These are phyloP conservation scores for Marronus borbonicus DNA, from an alignment of 2,888 invertebrate genomes.

Conservation along the genomic window DNA sequence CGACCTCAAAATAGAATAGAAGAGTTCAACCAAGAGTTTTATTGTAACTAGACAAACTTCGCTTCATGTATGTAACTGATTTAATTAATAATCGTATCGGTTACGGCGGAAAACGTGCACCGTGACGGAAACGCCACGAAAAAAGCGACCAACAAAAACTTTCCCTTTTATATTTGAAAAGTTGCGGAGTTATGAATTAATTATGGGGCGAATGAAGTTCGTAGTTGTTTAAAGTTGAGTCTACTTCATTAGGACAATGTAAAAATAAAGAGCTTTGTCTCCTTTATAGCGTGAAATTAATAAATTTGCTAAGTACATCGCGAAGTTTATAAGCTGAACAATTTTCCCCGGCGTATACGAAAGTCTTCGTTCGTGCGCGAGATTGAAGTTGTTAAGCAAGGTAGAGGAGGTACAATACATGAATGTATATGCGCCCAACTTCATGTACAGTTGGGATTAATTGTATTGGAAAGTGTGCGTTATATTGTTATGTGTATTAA, in stretches of 20 bases:
- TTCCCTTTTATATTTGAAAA: constrained; percentile 47
- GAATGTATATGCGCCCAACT: background rate
- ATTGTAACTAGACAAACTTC: background rate
- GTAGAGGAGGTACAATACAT: background rate
- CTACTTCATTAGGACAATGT: constrained; percentile 53
- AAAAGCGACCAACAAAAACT: constrained; percentile 35
- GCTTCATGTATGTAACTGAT: constrained; percentile 14
- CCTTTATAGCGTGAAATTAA: constrained; percentile 60
- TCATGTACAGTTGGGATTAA: background rate
- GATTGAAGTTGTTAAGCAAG: constrained; percentile 19
- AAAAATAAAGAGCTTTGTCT: constrained; percentile 58
- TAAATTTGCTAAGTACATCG: constrained; percentile 60
- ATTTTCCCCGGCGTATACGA: constrained; percentile 54
- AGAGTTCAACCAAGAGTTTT: background rate
- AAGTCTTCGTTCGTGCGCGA: constrained; percentile 4
- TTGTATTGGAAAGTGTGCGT: background rate
- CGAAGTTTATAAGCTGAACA: constrained; percentile 59
- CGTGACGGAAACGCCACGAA: background rate
- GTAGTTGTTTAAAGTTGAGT: constrained; percentile 51
- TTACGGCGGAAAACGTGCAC: constrained; percentile 11
- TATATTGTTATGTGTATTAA: no score
- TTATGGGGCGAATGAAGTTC: constrained; percentile 48
- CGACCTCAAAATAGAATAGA: background rate
- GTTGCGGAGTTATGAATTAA: constrained; percentile 51
- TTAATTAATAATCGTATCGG: constrained; percentile 20